Conservation (phyloP, 2,797 vertebrate genomes). For the Sebastes nivosus region DNA sequence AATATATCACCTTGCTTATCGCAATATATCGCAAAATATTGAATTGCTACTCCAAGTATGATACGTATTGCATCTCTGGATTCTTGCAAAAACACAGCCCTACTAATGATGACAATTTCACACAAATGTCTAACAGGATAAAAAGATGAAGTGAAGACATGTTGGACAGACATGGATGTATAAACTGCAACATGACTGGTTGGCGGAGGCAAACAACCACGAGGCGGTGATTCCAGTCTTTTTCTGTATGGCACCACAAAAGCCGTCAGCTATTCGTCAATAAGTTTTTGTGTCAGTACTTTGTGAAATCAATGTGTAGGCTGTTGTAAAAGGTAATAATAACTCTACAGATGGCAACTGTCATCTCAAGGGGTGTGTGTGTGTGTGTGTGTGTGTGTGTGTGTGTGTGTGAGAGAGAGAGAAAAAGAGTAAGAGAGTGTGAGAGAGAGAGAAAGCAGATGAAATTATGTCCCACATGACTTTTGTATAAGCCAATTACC, state of each 20-base stretch:
- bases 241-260: slow-evolving; percentile 8
- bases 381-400: not conserved
- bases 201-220: too few species aligned
- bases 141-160: too few species aligned
- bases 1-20: too few species aligned
- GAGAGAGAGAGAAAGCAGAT: slow-evolving; percentile 32
- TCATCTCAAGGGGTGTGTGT: slow-evolving; percentile 50
- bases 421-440: not conserved
- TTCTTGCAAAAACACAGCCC: too few species aligned
- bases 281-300: slow-evolving; percentile 40
- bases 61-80: too few species aligned
- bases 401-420: not conserved
- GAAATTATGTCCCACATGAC: slow-evolving; percentile 59
- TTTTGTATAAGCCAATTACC: slow-evolving; percentile 61
- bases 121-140: too few species aligned
- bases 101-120: too few species aligned
- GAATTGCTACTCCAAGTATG: too few species aligned
- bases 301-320: slow-evolving; percentile 53
- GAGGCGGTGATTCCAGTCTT: not conserved
- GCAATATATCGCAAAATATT: too few species aligned
- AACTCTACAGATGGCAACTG: slow-evolving; percentile 63
- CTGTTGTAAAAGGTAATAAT: slow-evolving; percentile 61
- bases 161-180: too few species aligned
- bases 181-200: too few species aligned
- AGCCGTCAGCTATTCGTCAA: slow-evolving; percentile 23